Percentiles rank a stretch among this genome's conserved stretches.
These are phyloP conservation scores for Cantharis flavilabris DNA, from an alignment of 2,888 invertebrate genomes.

Conservation along the genomic window DNA sequence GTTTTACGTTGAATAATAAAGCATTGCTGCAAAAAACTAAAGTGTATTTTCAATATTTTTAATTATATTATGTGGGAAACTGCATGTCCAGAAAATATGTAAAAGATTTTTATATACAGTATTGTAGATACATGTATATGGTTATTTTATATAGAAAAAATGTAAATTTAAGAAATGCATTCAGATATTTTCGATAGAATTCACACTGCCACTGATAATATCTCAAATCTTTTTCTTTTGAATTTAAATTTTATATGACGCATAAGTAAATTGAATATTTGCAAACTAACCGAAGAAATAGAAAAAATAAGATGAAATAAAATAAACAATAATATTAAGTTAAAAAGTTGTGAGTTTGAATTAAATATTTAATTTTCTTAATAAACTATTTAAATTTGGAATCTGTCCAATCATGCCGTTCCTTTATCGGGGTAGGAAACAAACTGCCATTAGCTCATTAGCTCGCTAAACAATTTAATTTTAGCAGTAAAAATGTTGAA, in stretches of 20 bases:
- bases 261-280: slow-evolving; percentile 6
- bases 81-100: neutral
- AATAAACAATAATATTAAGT: neutral
- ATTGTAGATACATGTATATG: neutral
- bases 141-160: neutral
- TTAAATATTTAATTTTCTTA: neutral
- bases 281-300: neutral
- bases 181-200: slow-evolving; percentile 5
- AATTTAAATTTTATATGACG: slow-evolving; percentile 14
- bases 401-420: neutral
- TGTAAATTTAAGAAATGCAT: neutral
- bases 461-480: neutral
- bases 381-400: neutral
- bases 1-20: neutral
- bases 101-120: neutral
- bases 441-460: neutral
- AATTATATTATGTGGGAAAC: neutral
- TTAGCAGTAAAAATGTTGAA: neutral
- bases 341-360: neutral
- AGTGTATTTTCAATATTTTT: neutral
- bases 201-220: slow-evolving; percentile 1
- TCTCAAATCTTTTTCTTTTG: slow-evolving; percentile 4
- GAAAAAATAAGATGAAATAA: neutral
- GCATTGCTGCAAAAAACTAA: neutral
- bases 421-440: neutral